These are phyloP conservation scores for Dendrophyllia cribrosa DNA, from an alignment of 64 coral and sea anemone genomes.

Conservation along the genomic window DNA sequence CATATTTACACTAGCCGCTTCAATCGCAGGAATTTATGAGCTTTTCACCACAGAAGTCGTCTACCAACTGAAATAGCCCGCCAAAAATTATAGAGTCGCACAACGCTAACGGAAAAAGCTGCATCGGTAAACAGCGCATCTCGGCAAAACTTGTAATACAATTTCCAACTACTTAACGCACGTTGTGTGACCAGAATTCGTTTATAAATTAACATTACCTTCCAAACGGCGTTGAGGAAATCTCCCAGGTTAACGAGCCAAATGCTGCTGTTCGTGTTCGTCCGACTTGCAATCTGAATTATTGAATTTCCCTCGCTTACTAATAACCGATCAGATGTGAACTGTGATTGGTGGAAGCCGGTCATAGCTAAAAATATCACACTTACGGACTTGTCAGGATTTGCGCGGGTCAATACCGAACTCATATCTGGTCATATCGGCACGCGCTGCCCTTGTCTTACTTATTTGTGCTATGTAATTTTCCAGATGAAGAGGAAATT, in stretches of 20 bases:
- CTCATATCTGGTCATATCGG: not conserved
- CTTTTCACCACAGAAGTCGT: too few relatives aligned
- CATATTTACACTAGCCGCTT: not conserved
- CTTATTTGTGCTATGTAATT: conserved; percentile 13
- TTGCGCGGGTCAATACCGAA: not conserved
- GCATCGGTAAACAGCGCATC: not conserved
- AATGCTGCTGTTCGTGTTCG: not conserved
- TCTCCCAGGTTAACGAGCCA: not conserved
- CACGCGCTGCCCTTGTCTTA: not conserved
- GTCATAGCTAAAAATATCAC: not conserved
- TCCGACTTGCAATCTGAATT: not conserved
- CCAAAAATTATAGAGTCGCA: not conserved
- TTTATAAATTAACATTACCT: conserved; percentile 6
- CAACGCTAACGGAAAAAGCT: not conserved
- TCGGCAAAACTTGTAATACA: not conserved
- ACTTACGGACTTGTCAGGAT: not conserved
- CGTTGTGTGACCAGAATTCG: not conserved
- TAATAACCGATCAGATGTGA: not conserved
- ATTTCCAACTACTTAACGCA: not conserved
- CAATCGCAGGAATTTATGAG: too few relatives aligned
- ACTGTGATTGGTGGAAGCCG: conserved; percentile 19
- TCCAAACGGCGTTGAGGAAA: not conserved
- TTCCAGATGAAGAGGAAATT: not conserved
- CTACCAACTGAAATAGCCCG: not conserved
- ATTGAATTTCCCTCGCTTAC: conserved; percentile 43